Evolutionary conservation across 2,888 invertebrate genomes (phyloP).

Genomic region (Helleia helle): DNA sequence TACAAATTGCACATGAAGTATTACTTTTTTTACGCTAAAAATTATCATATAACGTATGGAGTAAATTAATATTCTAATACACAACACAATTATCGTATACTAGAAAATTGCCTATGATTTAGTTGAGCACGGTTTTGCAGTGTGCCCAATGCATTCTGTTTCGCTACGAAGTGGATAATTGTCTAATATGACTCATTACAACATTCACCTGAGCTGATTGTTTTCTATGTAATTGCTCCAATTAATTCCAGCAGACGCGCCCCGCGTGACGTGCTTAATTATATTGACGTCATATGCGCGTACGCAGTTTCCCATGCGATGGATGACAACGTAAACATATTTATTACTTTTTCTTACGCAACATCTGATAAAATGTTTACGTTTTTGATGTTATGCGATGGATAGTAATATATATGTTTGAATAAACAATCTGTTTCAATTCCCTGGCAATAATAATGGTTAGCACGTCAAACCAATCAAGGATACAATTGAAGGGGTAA

Average conservation of each 20-base stretch:
- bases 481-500: conserved; percentile 70
- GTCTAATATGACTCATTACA: conserved; percentile 34
- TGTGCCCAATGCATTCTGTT: conserved; percentile 30
- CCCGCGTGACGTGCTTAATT: conserved; percentile 43
- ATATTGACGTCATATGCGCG: conserved; percentile 55
- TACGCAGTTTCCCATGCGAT: conserved; percentile 38
- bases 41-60: too few relatives aligned
- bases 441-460: conserved; percentile 55
- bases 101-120: not conserved
- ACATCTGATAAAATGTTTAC: too few relatives aligned
- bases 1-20: too few relatives aligned
- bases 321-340: too few relatives aligned
- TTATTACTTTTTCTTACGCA: too few relatives aligned
- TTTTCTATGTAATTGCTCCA: conserved; percentile 62
- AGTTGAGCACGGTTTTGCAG: not conserved
- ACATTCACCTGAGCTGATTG: conserved; percentile 50
- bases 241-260: conserved; percentile 59
- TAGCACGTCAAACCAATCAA: conserved; percentile 67
- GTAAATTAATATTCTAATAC: too few relatives aligned
- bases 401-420: not conserved
- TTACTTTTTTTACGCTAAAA: too few relatives aligned
- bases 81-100: too few relatives aligned
- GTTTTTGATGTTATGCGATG: too few relatives aligned
- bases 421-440: conserved; percentile 59
- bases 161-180: not conserved